phyloP scores from a whole-genome alignment of 2,113 vertebrate genomes.

The Lontra canadensis region DNA sequence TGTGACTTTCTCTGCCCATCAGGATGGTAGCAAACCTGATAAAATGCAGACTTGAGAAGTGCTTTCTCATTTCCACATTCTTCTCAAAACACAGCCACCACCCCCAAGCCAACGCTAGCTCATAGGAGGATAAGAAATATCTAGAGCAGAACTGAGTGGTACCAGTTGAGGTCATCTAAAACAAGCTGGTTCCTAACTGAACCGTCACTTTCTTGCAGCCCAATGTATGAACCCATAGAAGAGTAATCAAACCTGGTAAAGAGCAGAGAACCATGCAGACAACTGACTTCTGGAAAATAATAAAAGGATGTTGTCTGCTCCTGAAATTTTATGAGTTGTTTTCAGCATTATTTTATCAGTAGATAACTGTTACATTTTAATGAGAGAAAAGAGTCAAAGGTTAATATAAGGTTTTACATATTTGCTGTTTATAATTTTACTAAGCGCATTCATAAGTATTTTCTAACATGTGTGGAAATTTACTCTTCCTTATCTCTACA shows the following conservation, averaged over 20 bases:
- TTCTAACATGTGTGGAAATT: neutral
- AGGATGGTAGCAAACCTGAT: neutral
- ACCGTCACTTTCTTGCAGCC: accelerated
- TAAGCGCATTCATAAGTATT: neutral
- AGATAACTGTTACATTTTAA: neutral
- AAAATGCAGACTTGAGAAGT: neutral
- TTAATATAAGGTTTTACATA: neutral
- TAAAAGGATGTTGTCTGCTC: neutral
- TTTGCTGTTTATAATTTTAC: neutral
- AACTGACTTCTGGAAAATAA: neutral
- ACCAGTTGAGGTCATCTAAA: neutral
- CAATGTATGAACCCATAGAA: neutral
- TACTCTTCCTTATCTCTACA: neutral
- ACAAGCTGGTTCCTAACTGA: neutral
- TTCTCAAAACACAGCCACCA: neutral
- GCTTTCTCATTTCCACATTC: neutral
- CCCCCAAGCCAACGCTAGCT: neutral
- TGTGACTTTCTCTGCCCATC: neutral
- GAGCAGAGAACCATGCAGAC: neutral
- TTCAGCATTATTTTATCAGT: neutral
- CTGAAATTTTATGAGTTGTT: neutral
- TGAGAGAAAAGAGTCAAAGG: neutral
- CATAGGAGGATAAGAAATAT: neutral
- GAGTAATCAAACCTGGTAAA: neutral
- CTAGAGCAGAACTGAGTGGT: neutral